Conservation (phyloP, 2,797 vertebrate species). For the Muscicapa striata region DNA sequence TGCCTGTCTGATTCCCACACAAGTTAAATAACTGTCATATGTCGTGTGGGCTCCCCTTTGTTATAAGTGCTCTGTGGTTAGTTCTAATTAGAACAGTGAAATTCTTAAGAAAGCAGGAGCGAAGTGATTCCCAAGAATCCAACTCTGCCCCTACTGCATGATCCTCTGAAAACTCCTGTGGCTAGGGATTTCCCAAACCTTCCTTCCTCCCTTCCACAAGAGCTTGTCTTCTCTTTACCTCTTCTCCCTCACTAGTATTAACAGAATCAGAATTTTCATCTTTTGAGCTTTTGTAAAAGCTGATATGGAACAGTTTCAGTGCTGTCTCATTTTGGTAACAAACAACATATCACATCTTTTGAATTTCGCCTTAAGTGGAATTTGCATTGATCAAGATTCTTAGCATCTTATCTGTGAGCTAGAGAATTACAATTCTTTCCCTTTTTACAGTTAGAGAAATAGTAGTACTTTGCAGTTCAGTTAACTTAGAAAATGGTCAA, state of each 20-base stretch:
- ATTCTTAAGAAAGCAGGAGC: constrained; percentile 55
- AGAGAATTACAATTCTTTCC: background rate
- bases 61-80: constrained; percentile 22
- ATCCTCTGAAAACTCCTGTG: constrained; percentile 25
- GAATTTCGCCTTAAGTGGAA: background rate
- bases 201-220: background rate
- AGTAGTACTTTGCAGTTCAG: background rate
- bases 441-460: background rate
- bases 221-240: background rate
- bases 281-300: background rate
- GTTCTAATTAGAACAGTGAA: constrained; percentile 51
- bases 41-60: constrained; percentile 31
- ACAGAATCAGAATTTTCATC: background rate
- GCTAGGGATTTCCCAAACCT: constrained; percentile 10
- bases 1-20: constrained; percentile 13
- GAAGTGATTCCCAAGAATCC: constrained; percentile 30
- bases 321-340: background rate
- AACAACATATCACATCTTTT: background rate
- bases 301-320: background rate
- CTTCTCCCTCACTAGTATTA: background rate
- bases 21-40: constrained; percentile 35
- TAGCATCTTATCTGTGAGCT: background rate
- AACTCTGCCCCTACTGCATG: constrained; percentile 35
- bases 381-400: background rate
- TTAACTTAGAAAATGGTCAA: background rate